Evolutionary conservation across 2,888 invertebrate genomes (phyloP), one percentile per base, ranked within the genome.

Genomic region (Chymomyza amoena): DNA sequence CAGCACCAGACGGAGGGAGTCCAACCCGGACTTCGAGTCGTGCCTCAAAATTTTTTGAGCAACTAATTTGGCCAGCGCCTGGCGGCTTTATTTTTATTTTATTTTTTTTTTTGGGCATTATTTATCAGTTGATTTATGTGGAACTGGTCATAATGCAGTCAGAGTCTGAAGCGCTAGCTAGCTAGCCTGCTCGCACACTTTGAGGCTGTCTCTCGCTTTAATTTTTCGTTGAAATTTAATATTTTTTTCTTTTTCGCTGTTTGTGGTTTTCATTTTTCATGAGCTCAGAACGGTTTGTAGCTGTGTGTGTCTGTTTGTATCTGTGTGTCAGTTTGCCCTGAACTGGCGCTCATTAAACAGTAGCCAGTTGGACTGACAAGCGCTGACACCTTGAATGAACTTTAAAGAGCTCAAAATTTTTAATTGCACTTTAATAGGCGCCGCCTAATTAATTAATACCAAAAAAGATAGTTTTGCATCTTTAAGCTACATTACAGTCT

Each of bases 301-400:
- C 32, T 6, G 32, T 32, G 32, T 32, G 32, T 32, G 32, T 32
- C 1, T 32, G 32, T 57, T 3, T 20, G 1, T 25, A 25, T 3
- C 20, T 18, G 50, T 57, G 61, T 56, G 15, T 61, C 10, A 10
- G 16, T 63, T 18, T 59, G 62, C 28, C n/a, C 13, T 62, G 50
- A 15, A 25, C 20, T 50, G 52, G 66, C 67, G 52, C 36, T 57
- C 50, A 54, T 66, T 61, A 78, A 82, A 84, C 84, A 73, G 88
- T 89, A 89, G 89, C 79, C 66, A 67, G 68, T 36, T 66, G 63
- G 59, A 66, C 69, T 87, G 87, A 87, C 89, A 87, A 73, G 78
- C 86, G 89, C 84, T 89, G 87, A 87, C 87, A 87, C 87, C 81
- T 83, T 72, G 79, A 79, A 72, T 84, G 79, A 79, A 80, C 85